Evolutionary conservation across 1,140 invertebrate genomes (phyloP), one percentile per base, ranked within the genome.

Genomic region (Drosophila orena): DNA sequence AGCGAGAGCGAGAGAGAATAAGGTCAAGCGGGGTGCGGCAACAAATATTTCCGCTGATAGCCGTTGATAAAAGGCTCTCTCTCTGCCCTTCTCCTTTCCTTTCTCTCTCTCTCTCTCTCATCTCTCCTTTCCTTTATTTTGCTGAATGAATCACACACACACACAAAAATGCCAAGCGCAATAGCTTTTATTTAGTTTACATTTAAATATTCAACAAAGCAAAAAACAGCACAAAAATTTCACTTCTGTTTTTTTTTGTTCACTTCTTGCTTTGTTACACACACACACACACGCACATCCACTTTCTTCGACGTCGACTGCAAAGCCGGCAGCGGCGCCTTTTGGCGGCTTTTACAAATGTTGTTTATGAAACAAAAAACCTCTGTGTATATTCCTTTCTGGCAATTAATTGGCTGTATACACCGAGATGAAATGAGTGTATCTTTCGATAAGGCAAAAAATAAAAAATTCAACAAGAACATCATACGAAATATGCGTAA

Each of bases 21-120:
- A 88, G 78, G 81, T 86, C 83, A 88, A 88, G 81, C 83, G 81
- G 83, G 83, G 83, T 81, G 81, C 83, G 83, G 83, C 81, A 72
- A 74, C 79, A 86, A 77, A 86, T 81, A 68, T 86, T 85, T 86
- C 81, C 78, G 81, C 74, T 85, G 81, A 85, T 85, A 85, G 69
- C 64, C 72, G 70, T 85, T 85, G 83, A 86, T 86, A 85, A 81
- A 84, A 66, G 75, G 42, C 66, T 69, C 40, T 40, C 43, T 17
- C 35, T 17, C 27, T 37, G 14, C 8, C 22, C 30, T 12, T 11
- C n/a, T n/a, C 20, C 34, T 14, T 34, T 17, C 1, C 35, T 40
- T 11, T 11, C 30, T 30, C 30, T 30, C 30, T 30, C 7, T 30
- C 7, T 30, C 27, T 6, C 6, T 30, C 27, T 8, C 27, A 10